Percentiles rank a stretch among this genome's conserved stretches.
Evolutionary conservation across 1,140 invertebrate genomes (phyloP).

Genomic region (Drosophila ambigua): DNA sequence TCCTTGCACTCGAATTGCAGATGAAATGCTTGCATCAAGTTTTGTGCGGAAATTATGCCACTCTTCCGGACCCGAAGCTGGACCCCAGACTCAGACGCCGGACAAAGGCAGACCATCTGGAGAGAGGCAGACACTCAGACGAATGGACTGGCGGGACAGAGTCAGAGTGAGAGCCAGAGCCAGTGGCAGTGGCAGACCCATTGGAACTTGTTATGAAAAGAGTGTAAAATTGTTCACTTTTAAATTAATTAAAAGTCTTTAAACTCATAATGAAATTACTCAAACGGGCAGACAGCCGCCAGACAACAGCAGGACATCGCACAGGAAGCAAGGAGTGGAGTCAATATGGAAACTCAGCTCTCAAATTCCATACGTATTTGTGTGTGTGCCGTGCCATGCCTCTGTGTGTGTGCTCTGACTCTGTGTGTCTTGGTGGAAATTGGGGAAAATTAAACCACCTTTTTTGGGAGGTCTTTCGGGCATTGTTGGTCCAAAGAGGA

Average conservation of each 20-base stretch:
- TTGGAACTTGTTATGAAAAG: constrained; percentile 45
- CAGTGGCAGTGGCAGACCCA: not conserved
- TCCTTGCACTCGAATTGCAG: constrained; percentile 61
- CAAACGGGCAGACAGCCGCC: constrained; percentile 44
- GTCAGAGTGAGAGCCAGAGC: no score
- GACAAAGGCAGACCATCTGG: not conserved
- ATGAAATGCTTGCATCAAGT: constrained; percentile 74
- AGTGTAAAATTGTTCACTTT: constrained; percentile 76
- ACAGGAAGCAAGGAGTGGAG: constrained; percentile 11
- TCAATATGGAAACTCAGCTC: constrained; percentile 28
- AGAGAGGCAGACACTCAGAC: not conserved
- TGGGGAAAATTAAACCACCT: constrained; percentile 42
- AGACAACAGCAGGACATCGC: not conserved
- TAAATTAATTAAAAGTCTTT: constrained; percentile 79
- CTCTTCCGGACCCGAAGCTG: constrained; percentile 54
- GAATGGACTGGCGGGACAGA: constrained; percentile 2
- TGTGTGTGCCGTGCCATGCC: no score
- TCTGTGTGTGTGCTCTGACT: no score
- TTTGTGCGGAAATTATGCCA: constrained; percentile 73
- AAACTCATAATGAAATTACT: constrained; percentile 79
- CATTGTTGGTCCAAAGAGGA: constrained; percentile 9
- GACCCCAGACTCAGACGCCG: not conserved
- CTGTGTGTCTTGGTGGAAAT: constrained; percentile 6
- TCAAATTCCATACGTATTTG: no score
- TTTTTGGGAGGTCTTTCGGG: constrained; percentile 16